Base-by-base conservation (phyloP, 1,140 invertebrate species). In the Hyles euphorbiae region DNA sequence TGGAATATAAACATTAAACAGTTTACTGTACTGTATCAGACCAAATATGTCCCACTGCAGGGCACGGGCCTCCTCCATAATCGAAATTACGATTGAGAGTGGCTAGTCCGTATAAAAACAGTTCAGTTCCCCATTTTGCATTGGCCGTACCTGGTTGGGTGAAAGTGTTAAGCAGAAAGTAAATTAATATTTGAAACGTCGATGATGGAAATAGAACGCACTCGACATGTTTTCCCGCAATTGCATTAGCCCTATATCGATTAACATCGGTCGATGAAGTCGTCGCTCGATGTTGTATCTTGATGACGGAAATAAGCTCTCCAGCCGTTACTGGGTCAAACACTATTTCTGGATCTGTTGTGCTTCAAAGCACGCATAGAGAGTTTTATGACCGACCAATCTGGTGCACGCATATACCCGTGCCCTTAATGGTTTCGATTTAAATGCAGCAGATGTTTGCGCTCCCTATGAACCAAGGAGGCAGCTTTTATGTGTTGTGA, bases 221-320 rank as follows among this genome's bases (percentile, higher is more conserved):
- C 36, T 40, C 4, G 36, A 5, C 36, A 40, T 40, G 36, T 40
- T 8, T 34, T 34, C 8, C 34, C 6, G 34, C 63, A 56, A 43
- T 56, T 46, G 56, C 58, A 63, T 61, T 63, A 60, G 57, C 54
- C 60, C 3, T 57, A 40, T 53, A 63, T 8, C 58, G 61, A 71
- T 78, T 72, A 81, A 78, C 63, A 76, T 75, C 68, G 61, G 58
- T 54, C 53, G 4, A 11, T 8, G 36, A 12, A 54, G 45, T 60
- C 34, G 53, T 61, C 71, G 62, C 65, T 72, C 61, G 63, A 69
- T 68, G 66, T 75, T 70, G 63, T 67, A 67, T 76, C 68, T 74
- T 74, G 76, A 84, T 83, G 82, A 85, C 85, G 83, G 83, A 88
- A 85, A 87, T 88, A 88, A 81, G 74, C 82, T 71, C 73, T 88